Evolutionary conservation across 2,113 vertebrate species (phyloP).

Genomic region (Monarcha castaneiventris): DNA sequence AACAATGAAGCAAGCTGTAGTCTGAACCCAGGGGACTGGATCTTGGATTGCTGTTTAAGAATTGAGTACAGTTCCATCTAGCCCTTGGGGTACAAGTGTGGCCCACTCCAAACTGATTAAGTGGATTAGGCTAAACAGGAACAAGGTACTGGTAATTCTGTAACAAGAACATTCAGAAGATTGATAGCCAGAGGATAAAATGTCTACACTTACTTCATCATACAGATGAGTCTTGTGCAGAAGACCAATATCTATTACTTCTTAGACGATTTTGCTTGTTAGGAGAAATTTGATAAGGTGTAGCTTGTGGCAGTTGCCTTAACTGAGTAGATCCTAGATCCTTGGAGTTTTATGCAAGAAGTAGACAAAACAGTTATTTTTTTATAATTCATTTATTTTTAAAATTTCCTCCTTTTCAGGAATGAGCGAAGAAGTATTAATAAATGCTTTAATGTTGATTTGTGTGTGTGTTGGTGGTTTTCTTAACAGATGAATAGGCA

Average conservation of each 20-base stretch:
- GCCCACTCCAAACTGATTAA: background rate
- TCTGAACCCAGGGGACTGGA: background rate
- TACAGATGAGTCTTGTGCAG: background rate
- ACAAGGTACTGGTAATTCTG: background rate
- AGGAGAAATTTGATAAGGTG: background rate
- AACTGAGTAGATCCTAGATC: background rate
- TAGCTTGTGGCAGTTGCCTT: background rate
- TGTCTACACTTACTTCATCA: background rate
- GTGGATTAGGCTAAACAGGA: background rate
- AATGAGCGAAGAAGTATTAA: background rate
- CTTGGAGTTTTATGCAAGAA: background rate
- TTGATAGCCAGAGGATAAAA: background rate
- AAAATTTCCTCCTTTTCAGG: background rate
- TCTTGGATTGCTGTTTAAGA: background rate
- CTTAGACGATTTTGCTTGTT: background rate
- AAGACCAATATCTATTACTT: background rate
- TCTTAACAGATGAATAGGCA: background rate
- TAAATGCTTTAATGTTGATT: background rate
- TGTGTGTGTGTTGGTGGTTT: background rate
- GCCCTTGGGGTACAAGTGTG: background rate
- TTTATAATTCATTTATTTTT: background rate
- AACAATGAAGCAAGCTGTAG: background rate
- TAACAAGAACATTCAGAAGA: background rate
- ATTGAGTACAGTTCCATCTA: background rate
- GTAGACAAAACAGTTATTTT: background rate